Percentiles rank a stretch among this genome's conserved stretches.
Evolutionary conservation across 2,113 vertebrate species (phyloP).

Genomic region (Ornithorhynchus anatinus): DNA sequence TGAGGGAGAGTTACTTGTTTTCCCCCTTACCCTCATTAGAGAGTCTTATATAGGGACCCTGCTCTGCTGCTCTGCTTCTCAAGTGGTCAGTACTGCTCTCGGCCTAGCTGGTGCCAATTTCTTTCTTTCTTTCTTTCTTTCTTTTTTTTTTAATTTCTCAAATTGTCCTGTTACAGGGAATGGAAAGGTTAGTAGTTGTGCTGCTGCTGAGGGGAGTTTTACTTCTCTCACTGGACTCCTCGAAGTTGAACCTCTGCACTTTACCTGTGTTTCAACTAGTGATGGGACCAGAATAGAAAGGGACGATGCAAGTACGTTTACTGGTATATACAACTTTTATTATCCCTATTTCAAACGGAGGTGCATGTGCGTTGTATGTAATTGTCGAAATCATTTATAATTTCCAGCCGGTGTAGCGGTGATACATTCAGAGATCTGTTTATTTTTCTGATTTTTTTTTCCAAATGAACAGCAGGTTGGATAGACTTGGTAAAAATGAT

Average conservation of each 20-base stretch:
- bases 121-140: background rate
- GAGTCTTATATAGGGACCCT: too few species aligned
- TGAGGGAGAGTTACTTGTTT: too few species aligned
- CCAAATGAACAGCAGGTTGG: too few species aligned
- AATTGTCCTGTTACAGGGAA: conserved; percentile 78
- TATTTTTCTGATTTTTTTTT: too few species aligned
- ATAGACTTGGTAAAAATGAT: too few species aligned
- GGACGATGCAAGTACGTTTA: conserved; percentile 99
- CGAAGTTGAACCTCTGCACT: conserved; percentile 97
- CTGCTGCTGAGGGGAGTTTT: conserved; percentile 97
- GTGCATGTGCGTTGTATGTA: background rate
- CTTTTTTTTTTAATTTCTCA: background rate
- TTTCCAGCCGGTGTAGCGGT: too few species aligned
- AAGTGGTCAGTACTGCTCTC: too few species aligned
- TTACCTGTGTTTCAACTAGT: conserved; percentile 97
- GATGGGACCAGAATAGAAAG: conserved; percentile 98
- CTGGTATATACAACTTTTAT: conserved; percentile 83
- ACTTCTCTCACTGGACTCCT: conserved; percentile 95
- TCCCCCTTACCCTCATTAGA: too few species aligned
- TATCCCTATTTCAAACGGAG: conserved; percentile 10
- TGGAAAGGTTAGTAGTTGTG: conserved; percentile 92
- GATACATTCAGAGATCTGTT: too few species aligned
- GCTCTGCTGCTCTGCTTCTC: too few species aligned
- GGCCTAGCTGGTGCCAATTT: too few species aligned
- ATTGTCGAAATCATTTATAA: background rate